These are phyloP conservation scores for Steatocranus sp. DNA, from an alignment of 2,797 vertebrate species.

Conservation along the genomic window DNA sequence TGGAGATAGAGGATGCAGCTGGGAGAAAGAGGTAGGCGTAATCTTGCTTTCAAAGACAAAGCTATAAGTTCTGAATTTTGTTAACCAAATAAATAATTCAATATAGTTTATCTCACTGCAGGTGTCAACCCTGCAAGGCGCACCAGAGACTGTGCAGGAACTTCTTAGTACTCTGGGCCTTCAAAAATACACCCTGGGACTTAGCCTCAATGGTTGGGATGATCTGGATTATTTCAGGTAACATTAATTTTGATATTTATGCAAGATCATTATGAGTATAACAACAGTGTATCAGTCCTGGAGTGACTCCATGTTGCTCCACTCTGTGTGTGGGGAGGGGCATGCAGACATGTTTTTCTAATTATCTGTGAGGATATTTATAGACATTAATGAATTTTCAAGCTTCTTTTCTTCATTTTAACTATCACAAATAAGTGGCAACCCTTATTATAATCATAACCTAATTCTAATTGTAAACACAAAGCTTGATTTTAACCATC, in stretches of 20 bases:
- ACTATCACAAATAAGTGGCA: rapidly evolving
- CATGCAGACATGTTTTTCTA: not conserved
- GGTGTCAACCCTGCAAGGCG: conserved; percentile 72
- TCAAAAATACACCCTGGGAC: conserved; percentile 77
- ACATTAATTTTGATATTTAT: not conserved
- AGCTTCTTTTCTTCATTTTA: not conserved
- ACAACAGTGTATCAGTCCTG: not conserved
- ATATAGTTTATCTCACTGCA: conserved; percentile 30
- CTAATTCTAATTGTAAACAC: not conserved
- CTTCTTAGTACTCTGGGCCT: conserved; percentile 76
- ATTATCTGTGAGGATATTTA: not conserved
- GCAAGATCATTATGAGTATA: not conserved
- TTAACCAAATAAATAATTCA: not conserved
- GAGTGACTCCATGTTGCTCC: not conserved
- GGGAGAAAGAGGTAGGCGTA: conserved; percentile 78
- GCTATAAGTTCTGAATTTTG: not conserved
- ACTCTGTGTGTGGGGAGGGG: not conserved
- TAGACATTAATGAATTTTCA: not conserved
- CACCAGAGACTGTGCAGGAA: conserved; percentile 77
- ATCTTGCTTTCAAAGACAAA: not conserved
- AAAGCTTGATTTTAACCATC: not conserved
- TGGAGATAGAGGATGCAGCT: conserved; percentile 55
- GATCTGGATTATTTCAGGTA: conserved; percentile 83
- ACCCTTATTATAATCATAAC: not conserved
- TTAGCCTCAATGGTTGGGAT: conserved; percentile 81